Percentiles rank a stretch among this genome's conserved stretches.
These are phyloP conservation scores for Acanthurus tractus DNA, from an alignment of 2,797 vertebrate species.

Conservation along the genomic window DNA sequence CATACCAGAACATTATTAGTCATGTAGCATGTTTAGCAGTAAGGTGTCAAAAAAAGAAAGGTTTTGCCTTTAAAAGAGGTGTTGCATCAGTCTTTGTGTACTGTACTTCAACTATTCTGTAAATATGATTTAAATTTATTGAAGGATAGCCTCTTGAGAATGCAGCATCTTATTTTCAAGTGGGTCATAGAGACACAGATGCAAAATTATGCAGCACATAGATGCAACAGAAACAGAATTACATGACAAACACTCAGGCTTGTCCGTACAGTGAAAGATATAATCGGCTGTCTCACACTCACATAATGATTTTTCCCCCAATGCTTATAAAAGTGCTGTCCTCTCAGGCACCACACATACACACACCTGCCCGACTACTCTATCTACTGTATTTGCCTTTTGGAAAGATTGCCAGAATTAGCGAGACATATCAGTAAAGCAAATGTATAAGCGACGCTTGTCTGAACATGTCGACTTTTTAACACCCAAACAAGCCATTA, in stretches of 20 bases:
- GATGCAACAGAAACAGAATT: too few species aligned
- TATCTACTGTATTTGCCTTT: not conserved
- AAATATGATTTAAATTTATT: not conserved
- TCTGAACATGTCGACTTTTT: constrained; percentile 28
- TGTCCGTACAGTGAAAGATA: constrained; percentile 26
- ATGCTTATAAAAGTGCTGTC: constrained; percentile 16
- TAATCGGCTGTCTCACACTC: constrained; percentile 19
- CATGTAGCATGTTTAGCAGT: not conserved
- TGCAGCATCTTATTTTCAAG: too few species aligned
- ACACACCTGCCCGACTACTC: not conserved
- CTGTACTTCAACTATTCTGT: not conserved
- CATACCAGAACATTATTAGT: not conserved
- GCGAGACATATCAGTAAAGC: not conserved
- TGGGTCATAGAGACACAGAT: too few species aligned
- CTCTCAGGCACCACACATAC: not conserved
- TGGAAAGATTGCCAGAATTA: not conserved
- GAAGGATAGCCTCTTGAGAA: too few species aligned
- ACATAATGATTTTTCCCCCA: not conserved
- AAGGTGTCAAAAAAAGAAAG: not conserved
- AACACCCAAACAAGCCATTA: constrained; percentile 60
- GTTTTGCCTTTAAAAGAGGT: not conserved
- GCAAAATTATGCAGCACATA: too few species aligned
- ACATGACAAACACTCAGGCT: not conserved
- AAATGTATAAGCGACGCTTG: not conserved
- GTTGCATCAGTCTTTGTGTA: not conserved